phyloP scores from a whole-genome alignment of 2,888 invertebrate species.

The Oxyscelio sp. region DNA sequence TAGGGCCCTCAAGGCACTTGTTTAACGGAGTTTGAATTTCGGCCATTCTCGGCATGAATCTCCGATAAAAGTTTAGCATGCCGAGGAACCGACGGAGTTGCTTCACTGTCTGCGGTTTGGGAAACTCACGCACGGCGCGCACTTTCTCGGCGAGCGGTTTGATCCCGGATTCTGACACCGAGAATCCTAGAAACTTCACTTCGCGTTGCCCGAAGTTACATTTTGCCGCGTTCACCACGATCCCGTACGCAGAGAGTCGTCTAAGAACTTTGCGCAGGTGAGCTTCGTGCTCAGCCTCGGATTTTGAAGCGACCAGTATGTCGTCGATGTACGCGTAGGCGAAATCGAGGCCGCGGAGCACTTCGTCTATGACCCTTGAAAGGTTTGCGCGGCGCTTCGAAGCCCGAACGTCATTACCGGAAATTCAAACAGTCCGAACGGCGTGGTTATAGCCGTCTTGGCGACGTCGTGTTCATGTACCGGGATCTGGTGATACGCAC shows the following conservation, averaged over 20 bases:
- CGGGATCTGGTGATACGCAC: conserved; percentile 79
- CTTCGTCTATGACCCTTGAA: conserved; percentile 67
- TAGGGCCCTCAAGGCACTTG: conserved; percentile 28
- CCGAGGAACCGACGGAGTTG: conserved; percentile 46
- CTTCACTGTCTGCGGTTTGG: conserved; percentile 10
- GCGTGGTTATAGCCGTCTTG: conserved; percentile 82
- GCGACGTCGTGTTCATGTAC: conserved; percentile 73
- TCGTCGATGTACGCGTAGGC: conserved; percentile 71
- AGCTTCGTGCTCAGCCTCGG: conserved; percentile 59
- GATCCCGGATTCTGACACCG: conserved; percentile 54
- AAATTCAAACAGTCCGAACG: conserved; percentile 82
- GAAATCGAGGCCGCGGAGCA: conserved; percentile 69
- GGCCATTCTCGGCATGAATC: conserved; percentile 48
- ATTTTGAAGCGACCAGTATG: conserved; percentile 64
- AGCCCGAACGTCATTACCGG: conserved; percentile 80
- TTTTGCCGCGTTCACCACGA: conserved; percentile 79
- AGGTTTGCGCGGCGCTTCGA: conserved; percentile 80
- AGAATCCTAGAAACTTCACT: conserved; percentile 81
- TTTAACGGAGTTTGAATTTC: conserved; percentile 47
- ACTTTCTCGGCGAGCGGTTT: conserved; percentile 73
- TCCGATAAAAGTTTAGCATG: conserved; percentile 57
- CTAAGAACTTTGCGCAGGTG: conserved; percentile 52
- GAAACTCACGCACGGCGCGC: conserved; percentile 73
- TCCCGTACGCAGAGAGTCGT: conserved; percentile 53
- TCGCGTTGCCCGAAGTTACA: conserved; percentile 79